Evolutionary conservation across 2,113 vertebrate genomes (phyloP).

Genomic region (Nesoenas mayeri): DNA sequence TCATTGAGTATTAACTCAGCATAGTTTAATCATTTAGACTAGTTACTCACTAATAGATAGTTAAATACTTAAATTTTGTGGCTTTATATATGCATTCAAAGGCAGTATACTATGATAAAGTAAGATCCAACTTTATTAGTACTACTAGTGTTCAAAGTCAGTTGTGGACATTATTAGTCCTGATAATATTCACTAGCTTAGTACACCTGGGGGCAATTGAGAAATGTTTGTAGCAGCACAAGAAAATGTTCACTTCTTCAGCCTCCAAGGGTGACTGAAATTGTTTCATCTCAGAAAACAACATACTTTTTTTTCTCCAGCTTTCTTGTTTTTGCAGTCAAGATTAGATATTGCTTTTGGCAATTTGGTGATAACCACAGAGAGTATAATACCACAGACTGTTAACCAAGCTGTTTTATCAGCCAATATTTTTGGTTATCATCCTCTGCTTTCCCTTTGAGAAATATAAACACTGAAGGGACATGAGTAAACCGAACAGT

Average conservation of each 20-base stretch:
- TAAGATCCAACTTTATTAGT: neutral
- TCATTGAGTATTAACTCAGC: neutral
- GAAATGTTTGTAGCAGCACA: neutral
- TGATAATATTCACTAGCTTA: neutral
- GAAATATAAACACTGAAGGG: neutral
- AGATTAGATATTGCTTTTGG: neutral
- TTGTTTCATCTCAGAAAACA: conserved; percentile 12
- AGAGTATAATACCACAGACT: neutral
- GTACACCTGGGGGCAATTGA: neutral
- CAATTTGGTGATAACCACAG: neutral
- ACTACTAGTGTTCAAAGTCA: neutral
- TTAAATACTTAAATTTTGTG: neutral
- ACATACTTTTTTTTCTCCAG: neutral
- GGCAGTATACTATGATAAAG: neutral
- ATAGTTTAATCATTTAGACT: neutral
- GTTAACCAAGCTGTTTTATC: neutral
- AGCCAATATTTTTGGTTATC: neutral
- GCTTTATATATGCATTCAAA: neutral
- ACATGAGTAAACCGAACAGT: neutral
- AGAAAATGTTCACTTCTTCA: neutral
- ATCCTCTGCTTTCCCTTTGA: neutral
- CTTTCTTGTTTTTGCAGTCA: neutral
- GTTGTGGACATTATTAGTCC: neutral
- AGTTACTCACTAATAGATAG: neutral
- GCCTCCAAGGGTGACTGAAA: neutral